These are phyloP conservation scores for Luscinia luscinia DNA, from an alignment of 2,797 vertebrate species.

Conservation along the genomic window DNA sequence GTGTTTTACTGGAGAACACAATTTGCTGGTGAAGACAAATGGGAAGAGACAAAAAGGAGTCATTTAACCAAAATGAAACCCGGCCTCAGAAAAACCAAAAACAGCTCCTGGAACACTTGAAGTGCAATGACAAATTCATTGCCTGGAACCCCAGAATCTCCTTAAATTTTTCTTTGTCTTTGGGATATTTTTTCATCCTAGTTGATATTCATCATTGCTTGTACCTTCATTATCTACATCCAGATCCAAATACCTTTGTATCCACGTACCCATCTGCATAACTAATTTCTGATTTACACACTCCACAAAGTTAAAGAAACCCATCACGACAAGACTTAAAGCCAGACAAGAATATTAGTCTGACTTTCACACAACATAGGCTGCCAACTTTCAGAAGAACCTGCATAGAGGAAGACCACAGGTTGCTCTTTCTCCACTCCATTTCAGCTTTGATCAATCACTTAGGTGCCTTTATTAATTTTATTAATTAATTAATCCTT, in stretches of 20 bases:
- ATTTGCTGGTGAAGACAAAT: conserved; percentile 78
- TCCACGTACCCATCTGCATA: not conserved
- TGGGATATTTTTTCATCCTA: not conserved
- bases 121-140: not conserved
- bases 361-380: not conserved
- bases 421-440: not conserved
- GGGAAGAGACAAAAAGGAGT: not conserved
- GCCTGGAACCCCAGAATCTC: not conserved
- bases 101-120: not conserved
- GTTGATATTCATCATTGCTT: not conserved
- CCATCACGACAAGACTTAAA: not conserved
- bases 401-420: not conserved
- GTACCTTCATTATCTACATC: not conserved
- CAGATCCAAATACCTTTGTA: not conserved
- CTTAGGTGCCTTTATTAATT: not conserved
- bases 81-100: not conserved
- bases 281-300: not conserved
- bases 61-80: not conserved
- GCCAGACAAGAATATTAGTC: not conserved
- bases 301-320: not conserved
- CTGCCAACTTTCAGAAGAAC: not conserved
- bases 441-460: not conserved
- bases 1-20: conserved; percentile 82
- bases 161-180: not conserved
- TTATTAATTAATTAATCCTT: not conserved